phyloP scores from a whole-genome alignment of 2,888 invertebrate species.

The Deilephila elpenor region DNA sequence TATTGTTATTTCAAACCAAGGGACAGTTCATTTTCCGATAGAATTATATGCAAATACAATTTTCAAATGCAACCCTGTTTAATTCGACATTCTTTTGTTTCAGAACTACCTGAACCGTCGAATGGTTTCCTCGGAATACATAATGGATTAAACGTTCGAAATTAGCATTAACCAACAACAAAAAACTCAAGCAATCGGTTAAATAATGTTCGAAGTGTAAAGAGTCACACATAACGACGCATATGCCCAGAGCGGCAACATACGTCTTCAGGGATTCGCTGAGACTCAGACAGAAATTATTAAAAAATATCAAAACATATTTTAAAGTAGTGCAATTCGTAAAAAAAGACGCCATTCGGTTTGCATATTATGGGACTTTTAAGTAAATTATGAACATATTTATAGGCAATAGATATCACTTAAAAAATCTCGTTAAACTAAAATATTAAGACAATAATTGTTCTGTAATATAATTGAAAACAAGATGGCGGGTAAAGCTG shows the following conservation, averaged over 20 bases:
- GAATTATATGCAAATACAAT: background rate
- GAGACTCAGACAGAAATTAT: slow-evolving; percentile 75
- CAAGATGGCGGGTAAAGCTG: slow-evolving; percentile 78
- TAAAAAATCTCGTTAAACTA: slow-evolving; percentile 78
- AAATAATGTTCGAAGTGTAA: slow-evolving; percentile 17
- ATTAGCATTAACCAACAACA: slow-evolving; percentile 6
- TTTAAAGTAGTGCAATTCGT: slow-evolving; percentile 79
- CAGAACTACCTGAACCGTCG: background rate
- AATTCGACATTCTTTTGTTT: slow-evolving; percentile 5
- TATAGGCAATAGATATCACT: slow-evolving; percentile 72
- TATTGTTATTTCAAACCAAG: too few relatives aligned
- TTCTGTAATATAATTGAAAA: slow-evolving; percentile 39
- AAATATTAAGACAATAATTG: slow-evolving; percentile 49
- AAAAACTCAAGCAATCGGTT: background rate
- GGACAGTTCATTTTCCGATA: background rate
- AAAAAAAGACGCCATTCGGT: slow-evolving; percentile 81
- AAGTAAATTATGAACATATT: slow-evolving; percentile 79
- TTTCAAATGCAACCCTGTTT: background rate
- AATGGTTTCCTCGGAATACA: background rate
- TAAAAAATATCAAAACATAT: slow-evolving; percentile 74
- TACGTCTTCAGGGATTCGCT: slow-evolving; percentile 78
- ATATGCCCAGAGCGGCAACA: slow-evolving; percentile 77
- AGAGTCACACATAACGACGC: slow-evolving; percentile 35
- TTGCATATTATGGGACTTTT: slow-evolving; percentile 77
- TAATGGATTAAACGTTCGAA: slow-evolving; percentile 7